phyloP scores from a whole-genome alignment of 2,888 invertebrate genomes.

The Unio delphinus region DNA sequence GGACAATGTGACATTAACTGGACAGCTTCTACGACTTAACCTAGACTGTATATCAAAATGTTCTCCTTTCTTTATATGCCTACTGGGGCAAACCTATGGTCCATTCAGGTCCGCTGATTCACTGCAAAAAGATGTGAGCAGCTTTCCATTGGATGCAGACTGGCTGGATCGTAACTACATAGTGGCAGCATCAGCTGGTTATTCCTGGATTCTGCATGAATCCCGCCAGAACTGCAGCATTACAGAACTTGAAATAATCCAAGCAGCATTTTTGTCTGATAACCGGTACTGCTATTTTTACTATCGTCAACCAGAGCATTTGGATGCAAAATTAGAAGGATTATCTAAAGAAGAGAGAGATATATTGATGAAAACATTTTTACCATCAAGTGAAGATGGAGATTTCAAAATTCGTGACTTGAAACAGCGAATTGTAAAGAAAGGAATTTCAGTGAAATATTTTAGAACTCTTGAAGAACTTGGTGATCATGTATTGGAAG shows the following conservation, averaged over 20 bases:
- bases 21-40: constrained; percentile 49
- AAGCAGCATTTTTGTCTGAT: constrained; percentile 57
- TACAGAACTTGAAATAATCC: constrained; percentile 66
- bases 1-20: constrained; percentile 45
- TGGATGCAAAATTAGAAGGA: constrained; percentile 39
- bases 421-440: constrained; percentile 67
- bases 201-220: constrained; percentile 65
- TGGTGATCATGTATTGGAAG: constrained; percentile 56
- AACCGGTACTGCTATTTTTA: constrained; percentile 64
- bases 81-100: constrained; percentile 68
- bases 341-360: constrained; percentile 26
- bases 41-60: constrained; percentile 58
- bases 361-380: constrained; percentile 26
- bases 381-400: constrained; percentile 56
- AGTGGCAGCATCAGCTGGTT: constrained; percentile 62
- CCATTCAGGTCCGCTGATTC: constrained; percentile 45
- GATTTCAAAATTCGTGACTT: constrained; percentile 59
- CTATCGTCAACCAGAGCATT: constrained; percentile 65
- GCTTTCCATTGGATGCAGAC: constrained; percentile 34
- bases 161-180: constrained; percentile 63
- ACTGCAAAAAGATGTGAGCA: constrained; percentile 34
- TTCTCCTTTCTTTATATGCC: constrained; percentile 65
- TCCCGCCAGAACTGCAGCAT: constrained; percentile 61
- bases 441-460: constrained; percentile 66
- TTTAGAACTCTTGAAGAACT: constrained; percentile 64